Evolutionary conservation across 2,113 vertebrate species (phyloP), one percentile per base, ranked within the genome.

Genomic region (Illadopsis cleaveri): DNA sequence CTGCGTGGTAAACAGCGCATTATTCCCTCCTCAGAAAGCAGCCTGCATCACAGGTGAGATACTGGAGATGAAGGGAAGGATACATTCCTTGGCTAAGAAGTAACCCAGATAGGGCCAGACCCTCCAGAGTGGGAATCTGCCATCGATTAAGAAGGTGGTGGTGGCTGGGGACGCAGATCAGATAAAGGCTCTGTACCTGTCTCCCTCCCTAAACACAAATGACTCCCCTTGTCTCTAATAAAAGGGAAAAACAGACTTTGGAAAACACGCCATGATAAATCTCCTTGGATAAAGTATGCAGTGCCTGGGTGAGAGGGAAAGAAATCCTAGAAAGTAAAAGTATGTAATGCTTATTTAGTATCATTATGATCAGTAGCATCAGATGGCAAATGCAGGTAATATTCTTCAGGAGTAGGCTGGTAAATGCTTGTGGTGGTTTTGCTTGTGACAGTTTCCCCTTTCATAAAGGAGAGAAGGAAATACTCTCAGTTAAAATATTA

Each of bases 161-260:
- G 42, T 51, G 90, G 56, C 61, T 90, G 69, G 28, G 61, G 77
- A 94, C 7, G 25, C 60, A 44, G 88, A 90, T 91, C 77, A 91
- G 95, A 97, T 95, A 93, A 85, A 77, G 85, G 60, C 68, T 86
- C 90, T 90, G 77, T 81, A 88, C 69, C 65, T 90, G 45, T 58
- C 87, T 97, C 97, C 60, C 82, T 93, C 83, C 75, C 83, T 82
- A 88, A 95, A 90, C 86, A 84, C 33, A 94, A 96, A 94, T 38
- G 58, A 87, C 89, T 86, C 88, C 69, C 85, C 88, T 94, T 84
- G 90, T 86, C 93, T 90, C 57, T 90, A 91, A 94, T 82, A 77
- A 96, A 91, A 86, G 53, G 88, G 83, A 35, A 86, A 84, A 95
- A 73, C 8, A 57, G 42, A 61, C 66, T 82, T 61, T 16, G 19